Base-by-base conservation (phyloP, 2,113 vertebrate species). In the Cranoglanis bouderius region DNA sequence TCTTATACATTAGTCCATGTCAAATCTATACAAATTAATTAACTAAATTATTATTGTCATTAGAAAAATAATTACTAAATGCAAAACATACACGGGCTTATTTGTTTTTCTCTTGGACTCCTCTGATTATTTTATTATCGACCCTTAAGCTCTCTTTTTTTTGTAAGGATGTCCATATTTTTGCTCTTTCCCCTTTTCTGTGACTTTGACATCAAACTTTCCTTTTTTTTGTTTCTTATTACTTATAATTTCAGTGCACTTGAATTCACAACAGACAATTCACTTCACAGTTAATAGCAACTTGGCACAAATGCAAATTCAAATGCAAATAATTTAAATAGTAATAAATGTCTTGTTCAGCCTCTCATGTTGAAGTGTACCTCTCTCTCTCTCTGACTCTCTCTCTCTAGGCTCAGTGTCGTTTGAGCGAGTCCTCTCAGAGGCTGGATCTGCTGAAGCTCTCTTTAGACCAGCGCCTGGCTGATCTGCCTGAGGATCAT, bases 401-500 rank as follows among this genome's bases (percentile, higher is more conserved):
- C 21, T 32, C 61, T 86, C 19, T 80, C 12, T 38, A 96, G 96
- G 96, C 95, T 0, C 95, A 96, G 91, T 94, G 94, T 88, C 94
- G 95, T 84, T 93, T 97, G 85, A 96, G 95, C 0, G 97, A 98
- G 91, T 97, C 97, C 0, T 96, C 95, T 70, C 97, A 97, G 93
- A 95, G 96, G 63, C 89, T 97, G 93, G 97, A 97, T 55, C 93
- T 98, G 63, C 93, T 98, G 85, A 95, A 95, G 18, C 95, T 96
- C 77, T 96, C 97, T 16, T 94, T 98, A 88, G 97, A 98, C 89
- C 96, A 95, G 70, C 93, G 97, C 38, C 93, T 98, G 0, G 90
- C 95, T 2, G 97, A 97, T 88, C 92, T 98, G 81, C 97, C 97
- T 0, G 95, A 97, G 13, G 97, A 97, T 91, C 97, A 98, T 88